Percentiles rank a stretch among this genome's conserved stretches.
Conservation (phyloP, 2,888 invertebrate species). For the Dryocosmus kuriphilus region DNA sequence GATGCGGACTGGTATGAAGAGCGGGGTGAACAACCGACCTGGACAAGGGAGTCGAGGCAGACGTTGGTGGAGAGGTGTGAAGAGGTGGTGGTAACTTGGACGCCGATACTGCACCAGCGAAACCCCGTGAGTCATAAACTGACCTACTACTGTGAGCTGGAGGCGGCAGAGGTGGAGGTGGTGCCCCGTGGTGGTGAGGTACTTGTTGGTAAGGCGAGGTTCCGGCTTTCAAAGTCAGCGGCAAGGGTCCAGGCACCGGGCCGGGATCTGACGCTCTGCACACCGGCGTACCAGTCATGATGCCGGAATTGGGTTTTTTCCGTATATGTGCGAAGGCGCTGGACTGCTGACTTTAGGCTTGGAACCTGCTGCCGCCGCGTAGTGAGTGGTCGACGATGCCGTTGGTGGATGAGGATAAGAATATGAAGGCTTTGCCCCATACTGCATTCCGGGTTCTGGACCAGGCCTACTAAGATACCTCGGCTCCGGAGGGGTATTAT, state of each 20-base stretch:
- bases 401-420: slow-evolving; percentile 78
- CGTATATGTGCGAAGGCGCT: slow-evolving; percentile 87
- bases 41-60: slow-evolving; percentile 73
- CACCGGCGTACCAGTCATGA: slow-evolving; percentile 80
- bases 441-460: slow-evolving; percentile 70
- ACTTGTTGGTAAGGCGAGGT: slow-evolving; percentile 80
- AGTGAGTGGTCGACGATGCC: slow-evolving; percentile 78
- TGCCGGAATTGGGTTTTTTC: slow-evolving; percentile 82
- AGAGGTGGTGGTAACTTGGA: slow-evolving; percentile 75
- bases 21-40: slow-evolving; percentile 72
- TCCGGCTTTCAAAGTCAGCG: slow-evolving; percentile 80
- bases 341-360: slow-evolving; percentile 84
- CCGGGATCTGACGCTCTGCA: slow-evolving; percentile 77
- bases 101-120: slow-evolving; percentile 66
- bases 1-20: slow-evolving; percentile 62
- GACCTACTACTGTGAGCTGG: slow-evolving; percentile 78
- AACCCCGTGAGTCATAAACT: slow-evolving; percentile 74
- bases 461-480: slow-evolving; percentile 74
- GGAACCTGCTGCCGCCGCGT: slow-evolving; percentile 79
- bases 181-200: slow-evolving; percentile 79
- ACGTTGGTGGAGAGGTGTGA: slow-evolving; percentile 70
- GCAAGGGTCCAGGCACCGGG: slow-evolving; percentile 78
- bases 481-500: slow-evolving; percentile 73
- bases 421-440: slow-evolving; percentile 75
- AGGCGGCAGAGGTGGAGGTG: slow-evolving; percentile 76